Conservation (phyloP, 1,140 invertebrate species). For the Temnothorax curvispinosus region DNA sequence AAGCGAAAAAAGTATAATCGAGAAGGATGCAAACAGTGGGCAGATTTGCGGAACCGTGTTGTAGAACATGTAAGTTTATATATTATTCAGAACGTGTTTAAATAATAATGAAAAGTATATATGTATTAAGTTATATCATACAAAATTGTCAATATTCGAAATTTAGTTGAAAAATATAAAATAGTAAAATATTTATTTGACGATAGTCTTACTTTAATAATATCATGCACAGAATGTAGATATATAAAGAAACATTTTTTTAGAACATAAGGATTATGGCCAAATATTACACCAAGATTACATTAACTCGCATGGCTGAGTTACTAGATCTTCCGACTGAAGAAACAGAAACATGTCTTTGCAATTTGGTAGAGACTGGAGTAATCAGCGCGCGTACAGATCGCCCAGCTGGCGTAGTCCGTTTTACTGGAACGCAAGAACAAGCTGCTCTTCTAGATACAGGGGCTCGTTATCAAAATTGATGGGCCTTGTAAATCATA, state of each 20-base stretch:
- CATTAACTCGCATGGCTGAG: conserved; percentile 96
- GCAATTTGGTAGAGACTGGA: conserved; percentile 96
- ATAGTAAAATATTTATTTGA: background rate
- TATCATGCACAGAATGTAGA: background rate
- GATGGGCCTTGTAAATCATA: conserved; percentile 98
- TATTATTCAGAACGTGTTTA: conserved; percentile 40
- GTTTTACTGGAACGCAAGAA: conserved; percentile 94
- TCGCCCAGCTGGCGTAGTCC: conserved; percentile 95
- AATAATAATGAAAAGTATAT: background rate
- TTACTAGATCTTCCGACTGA: conserved; percentile 94
- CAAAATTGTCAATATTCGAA: background rate
- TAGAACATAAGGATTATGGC: conserved; percentile 99
- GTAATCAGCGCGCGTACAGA: conserved; percentile 97
- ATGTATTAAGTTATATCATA: background rate
- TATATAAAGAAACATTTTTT: conserved; percentile 73
- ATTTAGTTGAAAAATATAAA: background rate
- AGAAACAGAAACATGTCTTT: conserved; percentile 98
- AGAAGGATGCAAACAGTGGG: conserved; percentile 96
- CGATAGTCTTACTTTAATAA: background rate
- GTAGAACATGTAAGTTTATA: conserved; percentile 95
- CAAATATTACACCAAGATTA: conserved; percentile 98
- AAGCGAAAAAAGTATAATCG: too few species aligned
- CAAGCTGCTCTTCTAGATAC: conserved; percentile 98
- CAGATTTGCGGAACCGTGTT: conserved; percentile 96
- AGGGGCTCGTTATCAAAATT: conserved; percentile 97